Conservation (phyloP, 2,888 invertebrate species). For the Cheiracanthium punctorium region DNA sequence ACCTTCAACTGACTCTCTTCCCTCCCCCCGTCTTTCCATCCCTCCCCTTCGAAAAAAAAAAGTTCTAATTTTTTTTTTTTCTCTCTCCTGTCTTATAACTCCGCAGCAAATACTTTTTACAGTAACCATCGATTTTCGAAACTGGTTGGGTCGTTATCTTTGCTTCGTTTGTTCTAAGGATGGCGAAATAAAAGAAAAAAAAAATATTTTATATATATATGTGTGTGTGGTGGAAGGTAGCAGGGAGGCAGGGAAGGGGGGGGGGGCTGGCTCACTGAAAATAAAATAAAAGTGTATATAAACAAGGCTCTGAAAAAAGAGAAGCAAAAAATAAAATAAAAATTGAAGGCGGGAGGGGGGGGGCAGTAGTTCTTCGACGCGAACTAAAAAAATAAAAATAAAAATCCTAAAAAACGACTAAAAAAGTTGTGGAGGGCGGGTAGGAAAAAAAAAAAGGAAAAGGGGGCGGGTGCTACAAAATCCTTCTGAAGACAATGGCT, state of each 20-base stretch:
- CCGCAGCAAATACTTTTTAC: slow-evolving; percentile 66
- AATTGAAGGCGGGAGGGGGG: too few species aligned
- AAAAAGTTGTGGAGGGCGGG: slow-evolving; percentile 17
- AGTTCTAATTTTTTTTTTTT: slow-evolving; percentile 8
- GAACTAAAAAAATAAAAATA: slow-evolving; percentile 22
- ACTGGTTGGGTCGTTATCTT: slow-evolving; percentile 67
- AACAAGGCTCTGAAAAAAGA: slow-evolving; percentile 47
- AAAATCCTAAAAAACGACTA: slow-evolving; percentile 28
- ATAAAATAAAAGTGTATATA: slow-evolving; percentile 63
- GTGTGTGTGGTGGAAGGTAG: too few species aligned
- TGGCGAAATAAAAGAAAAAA: slow-evolving; percentile 20
- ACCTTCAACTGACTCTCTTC: not conserved
- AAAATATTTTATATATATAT: slow-evolving; percentile 21
- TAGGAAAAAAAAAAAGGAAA: slow-evolving; percentile 21
- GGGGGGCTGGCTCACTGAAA: slow-evolving; percentile 13
- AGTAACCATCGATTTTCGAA: slow-evolving; percentile 68
- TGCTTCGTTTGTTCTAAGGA: slow-evolving; percentile 55
- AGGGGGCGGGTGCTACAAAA: slow-evolving; percentile 52
- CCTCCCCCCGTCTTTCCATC: not conserved
- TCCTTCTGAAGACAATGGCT: slow-evolving; percentile 67
- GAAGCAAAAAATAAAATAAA: too few species aligned
- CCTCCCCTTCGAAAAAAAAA: not conserved
- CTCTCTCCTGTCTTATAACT: not conserved
- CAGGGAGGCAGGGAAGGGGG: too few species aligned
- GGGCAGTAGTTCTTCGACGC: slow-evolving; percentile 7